Percentiles rank a stretch among this genome's conserved stretches.
These are phyloP conservation scores for Aricia artaxerxes DNA, from an alignment of 2,888 invertebrate species.

Conservation along the genomic window DNA sequence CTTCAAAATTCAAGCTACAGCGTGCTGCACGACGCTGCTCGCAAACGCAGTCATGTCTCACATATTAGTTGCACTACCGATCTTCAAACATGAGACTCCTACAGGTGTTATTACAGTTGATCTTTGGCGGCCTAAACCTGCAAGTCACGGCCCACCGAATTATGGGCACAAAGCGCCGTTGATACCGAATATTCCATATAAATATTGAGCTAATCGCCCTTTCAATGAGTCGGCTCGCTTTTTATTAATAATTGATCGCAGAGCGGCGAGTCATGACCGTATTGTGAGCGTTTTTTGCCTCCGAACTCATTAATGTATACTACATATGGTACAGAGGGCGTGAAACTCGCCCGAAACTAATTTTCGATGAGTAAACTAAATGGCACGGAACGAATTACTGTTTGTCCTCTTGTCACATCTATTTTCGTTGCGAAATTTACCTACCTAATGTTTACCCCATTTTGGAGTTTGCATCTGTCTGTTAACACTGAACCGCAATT, in stretches of 20 bases:
- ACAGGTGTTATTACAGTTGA: constrained; percentile 53
- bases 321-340: constrained; percentile 62
- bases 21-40: not conserved
- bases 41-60: not conserved
- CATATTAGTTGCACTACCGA: not conserved
- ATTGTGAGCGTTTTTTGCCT: constrained; percentile 76
- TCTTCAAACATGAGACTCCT: constrained; percentile 18
- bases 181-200: constrained; percentile 81
- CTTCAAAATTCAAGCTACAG: too few species aligned
- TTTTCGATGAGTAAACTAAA: constrained; percentile 60
- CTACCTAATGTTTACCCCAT: constrained; percentile 8
- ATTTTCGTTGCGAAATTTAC: constrained; percentile 37
- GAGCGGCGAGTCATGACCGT: constrained; percentile 76
- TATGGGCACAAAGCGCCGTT: constrained; percentile 79
- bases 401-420: constrained; percentile 52
- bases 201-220: constrained; percentile 82
- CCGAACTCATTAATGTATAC: constrained; percentile 70
- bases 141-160: constrained; percentile 79
- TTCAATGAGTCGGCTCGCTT: constrained; percentile 80
- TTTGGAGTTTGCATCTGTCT: not conserved
- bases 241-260: constrained; percentile 80
- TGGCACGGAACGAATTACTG: constrained; percentile 68
- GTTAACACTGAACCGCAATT: not conserved
- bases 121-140: constrained; percentile 69
- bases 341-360: constrained; percentile 64